Conservation (phyloP, 2,888 invertebrate genomes). For the Leucoptera coffeella region DNA sequence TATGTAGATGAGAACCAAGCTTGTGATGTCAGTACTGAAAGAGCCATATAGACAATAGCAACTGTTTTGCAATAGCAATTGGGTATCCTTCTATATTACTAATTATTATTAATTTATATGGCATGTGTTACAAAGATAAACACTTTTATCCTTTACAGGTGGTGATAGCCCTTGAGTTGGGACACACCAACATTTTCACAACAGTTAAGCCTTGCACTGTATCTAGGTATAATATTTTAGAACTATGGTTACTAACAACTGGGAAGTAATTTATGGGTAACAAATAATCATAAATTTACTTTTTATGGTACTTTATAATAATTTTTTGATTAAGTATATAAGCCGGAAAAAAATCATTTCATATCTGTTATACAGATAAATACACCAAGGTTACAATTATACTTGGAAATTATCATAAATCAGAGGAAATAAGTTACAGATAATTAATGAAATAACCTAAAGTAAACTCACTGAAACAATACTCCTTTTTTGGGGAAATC, state of each 20-base stretch:
- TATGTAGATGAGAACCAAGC: too few relatives aligned
- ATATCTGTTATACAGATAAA: not conserved
- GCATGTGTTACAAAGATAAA: not conserved
- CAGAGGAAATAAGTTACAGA: not conserved
- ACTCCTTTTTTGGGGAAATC: constrained; percentile 87
- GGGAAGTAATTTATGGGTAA: not conserved
- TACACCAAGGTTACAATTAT: not conserved
- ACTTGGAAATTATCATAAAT: not conserved
- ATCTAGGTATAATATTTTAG: too few relatives aligned
- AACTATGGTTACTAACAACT: not conserved
- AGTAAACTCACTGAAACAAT: constrained; percentile 64
- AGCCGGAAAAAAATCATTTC: not conserved
- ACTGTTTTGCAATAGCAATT: too few relatives aligned
- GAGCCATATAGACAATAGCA: too few relatives aligned
- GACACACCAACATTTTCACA: too few relatives aligned
- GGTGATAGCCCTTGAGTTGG: not conserved
- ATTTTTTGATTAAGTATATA: not conserved
- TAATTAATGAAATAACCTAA: not conserved
- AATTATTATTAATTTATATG: constrained; percentile 5
- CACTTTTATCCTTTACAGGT: not conserved
- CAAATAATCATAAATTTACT: not conserved
- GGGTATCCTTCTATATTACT: too few relatives aligned
- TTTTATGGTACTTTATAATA: not conserved
- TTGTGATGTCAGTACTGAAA: too few relatives aligned
- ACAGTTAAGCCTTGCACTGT: too few relatives aligned